Base-by-base conservation (phyloP, 2,888 invertebrate species). In the Aphidius colemani region DNA sequence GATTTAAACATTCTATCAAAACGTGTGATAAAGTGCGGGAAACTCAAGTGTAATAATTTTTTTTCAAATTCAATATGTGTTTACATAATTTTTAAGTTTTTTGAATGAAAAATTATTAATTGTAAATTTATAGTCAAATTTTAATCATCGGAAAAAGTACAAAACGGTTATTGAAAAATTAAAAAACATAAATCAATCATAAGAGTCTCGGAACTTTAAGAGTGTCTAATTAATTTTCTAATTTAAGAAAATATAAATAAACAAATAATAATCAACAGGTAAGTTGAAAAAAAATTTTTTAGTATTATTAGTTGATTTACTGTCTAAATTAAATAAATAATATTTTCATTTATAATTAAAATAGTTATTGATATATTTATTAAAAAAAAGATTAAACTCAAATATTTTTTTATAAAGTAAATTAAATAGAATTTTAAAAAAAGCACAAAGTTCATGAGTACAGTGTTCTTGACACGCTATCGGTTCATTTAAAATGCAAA, bases 401-500 rank as follows among this genome's bases (percentile, higher is more conserved):
- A 30, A 30, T 30, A 30, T 4, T 4, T 30, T 30, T 30, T 43
- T 57, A 57, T 59, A 6, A 40, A 13, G 30, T 39, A 30, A 46
- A 53, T 13, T 53, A 40, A 39, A 39, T 59, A 30, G 30, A 10
- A 50, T 59, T 77, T 75, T 69, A 75, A 78, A 79, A 77, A 79
- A 77, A 79, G 72, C 74, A 76, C 78, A 76, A 78, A 78, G 78
- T 78, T 74, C 74, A 69, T 58, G 66, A 62, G 61, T 57, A 65
- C 61, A 63, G 64, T 70, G 67, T 68, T 69, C 70, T 71, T 66
- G 73, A 75, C 82, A 81, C 82, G 81, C 82, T 74, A 82, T 81
- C 77, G 80, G 78, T 82, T 82, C 81, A 82, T 82, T 82, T 81
- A 81, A 82, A 82, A 82, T 82, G 82, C 82, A 80, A 82, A 82